These are phyloP conservation scores for Ectobius pallidus DNA, from an alignment of 2,888 invertebrate genomes.

Conservation along the genomic window DNA sequence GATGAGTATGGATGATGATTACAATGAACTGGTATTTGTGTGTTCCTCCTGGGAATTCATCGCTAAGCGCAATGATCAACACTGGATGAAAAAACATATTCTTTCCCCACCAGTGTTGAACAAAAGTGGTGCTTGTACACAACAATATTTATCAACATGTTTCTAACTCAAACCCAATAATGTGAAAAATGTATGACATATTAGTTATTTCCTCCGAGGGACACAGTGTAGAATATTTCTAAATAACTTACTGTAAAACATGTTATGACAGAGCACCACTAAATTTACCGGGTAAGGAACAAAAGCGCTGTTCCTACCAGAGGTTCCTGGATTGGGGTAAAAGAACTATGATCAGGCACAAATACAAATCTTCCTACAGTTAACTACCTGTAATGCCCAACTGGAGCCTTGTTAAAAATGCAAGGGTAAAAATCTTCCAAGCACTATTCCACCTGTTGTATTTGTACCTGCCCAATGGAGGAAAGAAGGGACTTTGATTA, in stretches of 20 bases:
- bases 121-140: not conserved
- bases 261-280: slow-evolving; percentile 7
- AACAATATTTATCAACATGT: too few relatives aligned
- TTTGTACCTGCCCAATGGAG: slow-evolving; percentile 1
- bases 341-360: too few relatives aligned
- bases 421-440: not conserved
- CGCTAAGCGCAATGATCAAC: not conserved
- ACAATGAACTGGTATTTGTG: too few relatives aligned
- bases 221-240: too few relatives aligned
- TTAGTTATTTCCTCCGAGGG: too few relatives aligned
- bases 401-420: too few relatives aligned
- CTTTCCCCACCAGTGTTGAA: not conserved
- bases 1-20: too few relatives aligned
- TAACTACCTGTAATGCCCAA: too few relatives aligned
- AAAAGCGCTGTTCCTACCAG: slow-evolving; percentile 19
- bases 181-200: too few relatives aligned
- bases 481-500: not conserved
- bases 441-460: not conserved
- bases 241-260: too few relatives aligned
- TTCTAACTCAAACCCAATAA: too few relatives aligned
- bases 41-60: not conserved
- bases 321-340: not conserved
- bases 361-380: too few relatives aligned
- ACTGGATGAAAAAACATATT: not conserved
- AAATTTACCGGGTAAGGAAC: not conserved